A percentile compares a stretch with the other conserved stretches of the same genome.
phyloP scores from a whole-genome alignment of 92 coral and sea anemone genomes.

The Epizoanthus scotinus region DNA sequence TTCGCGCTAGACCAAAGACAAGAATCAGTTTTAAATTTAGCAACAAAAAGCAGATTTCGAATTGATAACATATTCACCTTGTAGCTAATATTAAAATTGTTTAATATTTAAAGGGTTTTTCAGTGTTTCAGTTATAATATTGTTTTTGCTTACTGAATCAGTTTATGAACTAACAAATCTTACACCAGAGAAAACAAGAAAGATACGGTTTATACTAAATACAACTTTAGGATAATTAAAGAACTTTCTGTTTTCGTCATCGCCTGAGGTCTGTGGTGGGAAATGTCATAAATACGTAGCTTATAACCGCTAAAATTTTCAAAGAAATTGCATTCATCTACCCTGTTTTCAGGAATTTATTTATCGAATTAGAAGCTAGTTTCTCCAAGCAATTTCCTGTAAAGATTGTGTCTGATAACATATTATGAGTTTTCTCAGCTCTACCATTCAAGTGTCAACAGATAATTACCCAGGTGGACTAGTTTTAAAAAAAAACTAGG shows the following conservation, averaged over 20 bases:
- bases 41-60: too few species aligned
- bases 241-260: not conserved
- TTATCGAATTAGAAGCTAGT: too few species aligned
- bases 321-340: too few species aligned
- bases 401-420: too few species aligned
- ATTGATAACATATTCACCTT: not conserved
- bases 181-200: not conserved
- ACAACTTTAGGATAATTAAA: not conserved
- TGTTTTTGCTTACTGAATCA: not conserved
- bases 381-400: too few species aligned
- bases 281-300: not conserved
- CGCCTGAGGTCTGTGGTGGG: not conserved
- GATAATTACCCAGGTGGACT: too few species aligned
- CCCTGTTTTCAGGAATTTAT: too few species aligned
- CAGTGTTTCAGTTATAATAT: not conserved
- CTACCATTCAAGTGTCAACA: too few species aligned
- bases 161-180: not conserved
- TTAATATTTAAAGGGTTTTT: not conserved
- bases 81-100: not conserved
- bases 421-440: too few species aligned
- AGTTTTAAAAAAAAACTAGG: too few species aligned
- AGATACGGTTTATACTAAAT: not conserved
- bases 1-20: not conserved
- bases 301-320: not conserved
- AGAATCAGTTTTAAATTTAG: too few species aligned